Evolutionary conservation across 2,113 vertebrate species (phyloP), one percentile per base, ranked within the genome.

Genomic region (Cnemophilus loriae): DNA sequence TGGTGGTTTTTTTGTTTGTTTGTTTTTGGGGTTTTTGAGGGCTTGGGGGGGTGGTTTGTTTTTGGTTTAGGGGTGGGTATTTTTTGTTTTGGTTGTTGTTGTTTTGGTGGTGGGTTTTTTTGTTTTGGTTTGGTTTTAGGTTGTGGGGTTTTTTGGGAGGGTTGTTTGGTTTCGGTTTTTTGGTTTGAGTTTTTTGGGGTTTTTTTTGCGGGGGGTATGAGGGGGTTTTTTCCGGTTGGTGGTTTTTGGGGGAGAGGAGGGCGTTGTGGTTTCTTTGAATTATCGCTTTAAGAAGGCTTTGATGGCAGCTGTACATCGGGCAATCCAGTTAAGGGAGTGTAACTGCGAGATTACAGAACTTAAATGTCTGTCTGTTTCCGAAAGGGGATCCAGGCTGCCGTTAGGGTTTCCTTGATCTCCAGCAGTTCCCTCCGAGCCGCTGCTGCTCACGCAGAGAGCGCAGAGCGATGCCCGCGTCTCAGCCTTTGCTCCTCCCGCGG

Each of bases 381-480:
- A 35, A 42, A 27, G 1, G 3, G 37, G 53, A 32, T 17, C 7
- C 16, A n/a, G 56, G 42, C 41, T 67, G 68, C 39, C 20, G 11
- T 3, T 3, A 3, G 19, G 46, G 46, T 13, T 39, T 30, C 55
- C 35, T 55, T 2, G 16, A 6, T 8, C 7, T 35, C 39, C 17
- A 9, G 55, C 60, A 69, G 75, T 18, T 42, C n/a, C 27, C 41
- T 52, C 55, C 21, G 30, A 61, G 49, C 2, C 3, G 2, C 30
- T 6, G 46, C 9, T 67, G n/a, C 19, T 60, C 47, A 5, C 1
- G 1, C 18, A 11, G n/a, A 22, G 35, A 6, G 3, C 52, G 5
- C 28, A 8, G 28, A 56, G 32, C 7, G 1, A 1, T 18, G 28
- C 28, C 22, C 11, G 15, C 1, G 0, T 1, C 39, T 19, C 67